A percentile compares a stretch with the other conserved stretches of the same genome.
phyloP scores from a whole-genome alignment of 1,140 invertebrate genomes.

The Drosophila yakuba region DNA sequence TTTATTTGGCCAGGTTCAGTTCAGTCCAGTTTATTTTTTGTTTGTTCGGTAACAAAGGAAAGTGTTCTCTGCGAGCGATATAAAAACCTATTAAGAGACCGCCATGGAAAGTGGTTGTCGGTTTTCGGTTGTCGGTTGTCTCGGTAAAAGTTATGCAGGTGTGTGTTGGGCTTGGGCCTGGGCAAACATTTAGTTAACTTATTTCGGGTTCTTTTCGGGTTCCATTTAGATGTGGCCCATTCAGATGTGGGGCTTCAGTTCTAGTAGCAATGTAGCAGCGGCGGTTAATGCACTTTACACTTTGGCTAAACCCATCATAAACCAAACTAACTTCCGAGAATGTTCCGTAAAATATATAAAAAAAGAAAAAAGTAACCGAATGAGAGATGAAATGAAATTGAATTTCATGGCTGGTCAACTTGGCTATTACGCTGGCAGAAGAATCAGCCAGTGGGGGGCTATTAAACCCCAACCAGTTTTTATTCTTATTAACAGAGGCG shows the following conservation, averaged over 20 bases:
- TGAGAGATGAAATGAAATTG: conserved; percentile 68
- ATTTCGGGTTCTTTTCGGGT: conserved; percentile 9
- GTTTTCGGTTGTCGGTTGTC: conserved; percentile 26
- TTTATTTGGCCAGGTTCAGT: conserved; percentile 70
- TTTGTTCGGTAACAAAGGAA: conserved; percentile 65
- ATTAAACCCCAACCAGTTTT: conserved; percentile 71
- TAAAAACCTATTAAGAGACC: conserved; percentile 33
- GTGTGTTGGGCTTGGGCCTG: conserved; percentile 8
- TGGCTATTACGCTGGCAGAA: conserved; percentile 54
- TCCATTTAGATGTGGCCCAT: too few relatives aligned
- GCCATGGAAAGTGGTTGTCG: conserved; percentile 61
- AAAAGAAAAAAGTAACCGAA: conserved; percentile 27
- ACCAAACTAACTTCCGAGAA: conserved; percentile 58
- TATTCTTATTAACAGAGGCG: conserved; percentile 60
- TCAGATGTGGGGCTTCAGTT: not conserved
- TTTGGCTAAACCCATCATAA: conserved; percentile 31
- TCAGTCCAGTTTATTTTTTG: conserved; percentile 20
- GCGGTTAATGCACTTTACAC: conserved; percentile 66
- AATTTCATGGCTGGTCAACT: conserved; percentile 68
- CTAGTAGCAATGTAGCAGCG: not conserved
- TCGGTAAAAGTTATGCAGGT: conserved; percentile 39
- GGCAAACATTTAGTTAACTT: not conserved
- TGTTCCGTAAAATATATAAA: conserved; percentile 17
- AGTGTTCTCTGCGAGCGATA: conserved; percentile 62
- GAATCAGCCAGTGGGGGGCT: conserved; percentile 42